phyloP scores from a whole-genome alignment of 2,888 invertebrate genomes.

The Epinotia ramella region DNA sequence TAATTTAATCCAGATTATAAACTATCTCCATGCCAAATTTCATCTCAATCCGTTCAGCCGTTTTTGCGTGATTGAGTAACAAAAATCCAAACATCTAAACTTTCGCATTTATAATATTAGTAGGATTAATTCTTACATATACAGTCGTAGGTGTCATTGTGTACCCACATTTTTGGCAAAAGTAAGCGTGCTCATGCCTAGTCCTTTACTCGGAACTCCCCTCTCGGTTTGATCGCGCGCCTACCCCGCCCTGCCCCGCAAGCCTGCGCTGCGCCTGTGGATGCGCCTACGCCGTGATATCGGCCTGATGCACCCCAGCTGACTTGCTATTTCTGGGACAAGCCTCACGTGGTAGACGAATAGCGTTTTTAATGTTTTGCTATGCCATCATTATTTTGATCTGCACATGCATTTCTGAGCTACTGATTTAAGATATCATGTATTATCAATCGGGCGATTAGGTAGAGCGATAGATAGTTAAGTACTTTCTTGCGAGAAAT shows the following conservation, averaged over 20 bases:
- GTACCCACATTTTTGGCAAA: slow-evolving; percentile 1
- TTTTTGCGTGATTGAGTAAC: too few species aligned
- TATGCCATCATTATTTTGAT: background rate
- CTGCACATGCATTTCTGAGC: too few species aligned
- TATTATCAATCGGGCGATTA: too few species aligned
- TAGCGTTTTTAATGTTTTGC: background rate
- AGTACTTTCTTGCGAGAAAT: too few species aligned
- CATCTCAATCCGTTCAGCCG: too few species aligned
- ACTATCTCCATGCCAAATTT: too few species aligned
- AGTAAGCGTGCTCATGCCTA: background rate
- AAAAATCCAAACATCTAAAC: too few species aligned
- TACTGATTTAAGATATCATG: too few species aligned
- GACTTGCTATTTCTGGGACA: slow-evolving; percentile 75
- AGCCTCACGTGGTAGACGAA: slow-evolving; percentile 37
- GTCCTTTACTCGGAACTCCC: background rate
- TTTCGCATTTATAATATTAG: too few species aligned
- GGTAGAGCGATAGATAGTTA: too few species aligned
- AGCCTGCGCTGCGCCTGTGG: slow-evolving; percentile 50
- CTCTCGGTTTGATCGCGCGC: background rate
- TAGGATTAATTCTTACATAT: too few species aligned
- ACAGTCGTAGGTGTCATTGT: background rate
- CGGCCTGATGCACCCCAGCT: slow-evolving; percentile 77
- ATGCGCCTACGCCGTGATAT: slow-evolving; percentile 58
- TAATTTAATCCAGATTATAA: too few species aligned
- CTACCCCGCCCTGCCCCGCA: slow-evolving; percentile 41